phyloP scores from a whole-genome alignment of 2,797 vertebrate genomes.

The Xenentodon cancila region DNA sequence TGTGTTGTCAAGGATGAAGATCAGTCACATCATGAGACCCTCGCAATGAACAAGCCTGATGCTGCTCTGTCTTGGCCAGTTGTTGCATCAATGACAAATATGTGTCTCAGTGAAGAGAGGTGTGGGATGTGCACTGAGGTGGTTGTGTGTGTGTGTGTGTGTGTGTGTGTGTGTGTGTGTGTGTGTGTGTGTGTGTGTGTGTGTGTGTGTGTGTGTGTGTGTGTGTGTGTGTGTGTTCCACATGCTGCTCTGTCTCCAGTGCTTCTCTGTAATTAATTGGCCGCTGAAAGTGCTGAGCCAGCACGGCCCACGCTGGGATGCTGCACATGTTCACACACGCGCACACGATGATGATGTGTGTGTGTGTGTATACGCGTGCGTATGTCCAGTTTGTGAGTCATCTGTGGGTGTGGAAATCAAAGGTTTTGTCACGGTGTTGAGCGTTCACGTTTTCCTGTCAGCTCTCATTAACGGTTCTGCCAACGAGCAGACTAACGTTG shows the following conservation, averaged over 20 bases:
- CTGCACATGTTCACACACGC: slow-evolving; percentile 39
- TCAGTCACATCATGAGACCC: slow-evolving; percentile 28
- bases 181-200: slow-evolving; percentile 45
- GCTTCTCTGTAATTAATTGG: slow-evolving; percentile 82
- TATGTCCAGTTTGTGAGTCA: slow-evolving; percentile 23
- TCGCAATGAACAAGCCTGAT: slow-evolving; percentile 47
- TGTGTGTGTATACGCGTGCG: neutral
- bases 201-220: slow-evolving; percentile 26
- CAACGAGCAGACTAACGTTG: slow-evolving; percentile 41
- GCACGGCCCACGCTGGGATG: slow-evolving; percentile 69
- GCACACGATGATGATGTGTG: slow-evolving; percentile 5
- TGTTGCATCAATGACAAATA: slow-evolving; percentile 69
- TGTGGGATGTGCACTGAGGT: slow-evolving; percentile 49
- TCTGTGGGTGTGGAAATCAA: slow-evolving; percentile 39
- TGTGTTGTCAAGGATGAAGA: slow-evolving; percentile 33
- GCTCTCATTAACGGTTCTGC: slow-evolving; percentile 47
- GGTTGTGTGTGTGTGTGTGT: slow-evolving; percentile 13
- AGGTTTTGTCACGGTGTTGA: slow-evolving; percentile 47
- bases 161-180: slow-evolving; percentile 41
- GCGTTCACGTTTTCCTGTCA: slow-evolving; percentile 49
- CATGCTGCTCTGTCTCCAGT: slow-evolving; percentile 69
- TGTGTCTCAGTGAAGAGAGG: slow-evolving; percentile 45
- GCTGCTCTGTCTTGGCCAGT: slow-evolving; percentile 56
- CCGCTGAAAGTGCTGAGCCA: slow-evolving; percentile 76
- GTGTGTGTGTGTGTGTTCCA: slow-evolving; percentile 62